A percentile compares a stretch with the other conserved stretches of the same genome.
phyloP scores from a whole-genome alignment of 1,140 invertebrate genomes.

The Trachelipus rathkii region DNA sequence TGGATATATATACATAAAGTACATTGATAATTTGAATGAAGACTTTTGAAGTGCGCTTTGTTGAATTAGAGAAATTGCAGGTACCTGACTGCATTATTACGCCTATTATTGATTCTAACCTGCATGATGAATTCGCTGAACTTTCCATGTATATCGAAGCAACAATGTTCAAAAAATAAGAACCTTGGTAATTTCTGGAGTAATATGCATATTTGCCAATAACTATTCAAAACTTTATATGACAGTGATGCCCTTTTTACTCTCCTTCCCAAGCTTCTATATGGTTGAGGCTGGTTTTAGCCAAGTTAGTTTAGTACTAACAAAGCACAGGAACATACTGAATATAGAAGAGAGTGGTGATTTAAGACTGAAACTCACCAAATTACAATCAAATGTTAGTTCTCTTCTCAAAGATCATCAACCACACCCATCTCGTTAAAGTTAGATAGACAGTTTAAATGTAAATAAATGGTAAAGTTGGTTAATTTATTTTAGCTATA shows the following conservation, averaged over 20 bases:
- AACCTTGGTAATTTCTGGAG: conserved; percentile 24
- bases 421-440: too few relatives aligned
- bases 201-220: conserved; percentile 18
- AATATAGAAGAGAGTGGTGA: conserved; percentile 22
- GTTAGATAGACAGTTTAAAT: too few relatives aligned
- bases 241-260: conserved; percentile 28
- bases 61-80: conserved; percentile 27
- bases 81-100: conserved; percentile 29
- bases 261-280: conserved; percentile 25
- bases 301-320: conserved; percentile 20
- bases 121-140: conserved; percentile 28
- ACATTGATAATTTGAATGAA: conserved; percentile 26
- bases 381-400: conserved; percentile 16
- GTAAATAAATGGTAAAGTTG: too few relatives aligned
- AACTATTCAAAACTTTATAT: too few relatives aligned
- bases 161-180: conserved; percentile 24
- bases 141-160: too few relatives aligned
- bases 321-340: conserved; percentile 27
- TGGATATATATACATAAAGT: conserved; percentile 25
- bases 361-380: conserved; percentile 26
- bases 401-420: background rate
- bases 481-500: too few relatives aligned
- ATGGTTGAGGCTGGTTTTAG: too few relatives aligned
- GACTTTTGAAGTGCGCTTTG: conserved; percentile 29
- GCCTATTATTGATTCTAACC: conserved; percentile 9